Base-by-base conservation (phyloP, 23 tunicate species). In the Halocynthia aurantium region DNA sequence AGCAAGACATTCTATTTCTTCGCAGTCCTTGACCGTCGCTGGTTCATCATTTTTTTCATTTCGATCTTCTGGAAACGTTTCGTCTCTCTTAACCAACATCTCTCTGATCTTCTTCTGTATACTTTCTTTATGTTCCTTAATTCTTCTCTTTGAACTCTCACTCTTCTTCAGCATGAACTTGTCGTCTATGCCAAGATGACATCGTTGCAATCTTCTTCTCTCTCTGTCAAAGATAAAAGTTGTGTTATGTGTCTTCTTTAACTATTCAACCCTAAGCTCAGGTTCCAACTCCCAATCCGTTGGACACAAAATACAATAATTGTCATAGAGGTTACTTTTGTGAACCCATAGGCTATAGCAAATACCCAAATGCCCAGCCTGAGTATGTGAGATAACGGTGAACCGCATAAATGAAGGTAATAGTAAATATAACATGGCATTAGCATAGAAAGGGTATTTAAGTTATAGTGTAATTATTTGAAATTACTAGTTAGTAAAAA, bases 161-260 rank as follows among this genome's bases (percentile, higher is more conserved):
- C 19, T 77, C 50, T 62, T 77, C 18, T 61, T 60, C 71, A 91
- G 71, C 78, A 91, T 65, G 76, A 91, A 91, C 22, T 90, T 72
- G 8, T 84, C 70, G 71, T 85, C 97, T 64, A 91, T 86, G 52
- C 66, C 82, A 72, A 85, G 78, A 77, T 91, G 84, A 76, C 97
- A 91, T 55, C 97, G 77, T 62, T 85, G 90, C 63, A 91, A 62
- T 40, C 90, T 66, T 8, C 97, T 73, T 18, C 97, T 62, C 55
- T 91, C 97, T 71, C 91, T 85, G 72, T 18, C 7, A 10, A 9
- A 73, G 13, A 15, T n/a, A 31, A 31, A 31, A 31, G 44, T 31
- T 31, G 44, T 31, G 44, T 31, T 1, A 31, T 31, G 44, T 0
- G 44, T 4, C 44, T 31, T 31, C 44, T 31, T 31, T 31, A 31